These are phyloP conservation scores for Astur gentilis DNA, from an alignment of 2,113 vertebrate species.

Conservation along the genomic window DNA sequence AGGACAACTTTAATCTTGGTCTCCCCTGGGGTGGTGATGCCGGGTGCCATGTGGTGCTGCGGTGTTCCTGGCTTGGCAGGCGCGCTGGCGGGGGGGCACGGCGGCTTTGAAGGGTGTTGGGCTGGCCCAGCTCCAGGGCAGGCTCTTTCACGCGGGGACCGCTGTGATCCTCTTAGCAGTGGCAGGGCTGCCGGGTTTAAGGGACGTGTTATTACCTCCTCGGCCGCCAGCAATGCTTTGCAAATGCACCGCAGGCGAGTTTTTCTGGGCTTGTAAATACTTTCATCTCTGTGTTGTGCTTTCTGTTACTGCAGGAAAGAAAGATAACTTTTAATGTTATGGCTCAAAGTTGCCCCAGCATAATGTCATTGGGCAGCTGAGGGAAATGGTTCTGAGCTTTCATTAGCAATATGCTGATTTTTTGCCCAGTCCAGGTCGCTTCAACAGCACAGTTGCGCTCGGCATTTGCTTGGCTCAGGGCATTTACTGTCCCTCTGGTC, in stretches of 20 bases:
- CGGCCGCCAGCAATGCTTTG: neutral
- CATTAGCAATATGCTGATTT: neutral
- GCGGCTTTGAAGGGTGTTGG: neutral
- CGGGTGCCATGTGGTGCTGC: neutral
- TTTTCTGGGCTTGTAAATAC: neutral
- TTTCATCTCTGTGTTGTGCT: neutral
- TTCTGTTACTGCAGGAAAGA: neutral
- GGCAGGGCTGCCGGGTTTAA: neutral
- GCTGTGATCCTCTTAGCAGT: neutral
- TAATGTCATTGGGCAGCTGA: neutral
- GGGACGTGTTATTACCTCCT: neutral
- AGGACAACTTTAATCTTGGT: neutral
- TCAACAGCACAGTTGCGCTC: fast-evolving
- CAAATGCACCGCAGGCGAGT: neutral
- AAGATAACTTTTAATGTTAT: neutral
- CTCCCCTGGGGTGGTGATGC: neutral
- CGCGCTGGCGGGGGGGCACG: too few relatives aligned
- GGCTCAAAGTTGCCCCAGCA: neutral
- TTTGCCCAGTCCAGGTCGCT: fast-evolving
- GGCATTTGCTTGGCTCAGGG: neutral
- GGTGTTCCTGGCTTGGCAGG: neutral
- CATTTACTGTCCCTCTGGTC: neutral
- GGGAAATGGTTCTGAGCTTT: fast-evolving
- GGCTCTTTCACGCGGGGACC: fast-evolving
- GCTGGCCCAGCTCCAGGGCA: neutral